These are phyloP conservation scores for Mormyrus proboscirostris DNA, from an alignment of 2,797 vertebrate genomes.

Conservation along the genomic window DNA sequence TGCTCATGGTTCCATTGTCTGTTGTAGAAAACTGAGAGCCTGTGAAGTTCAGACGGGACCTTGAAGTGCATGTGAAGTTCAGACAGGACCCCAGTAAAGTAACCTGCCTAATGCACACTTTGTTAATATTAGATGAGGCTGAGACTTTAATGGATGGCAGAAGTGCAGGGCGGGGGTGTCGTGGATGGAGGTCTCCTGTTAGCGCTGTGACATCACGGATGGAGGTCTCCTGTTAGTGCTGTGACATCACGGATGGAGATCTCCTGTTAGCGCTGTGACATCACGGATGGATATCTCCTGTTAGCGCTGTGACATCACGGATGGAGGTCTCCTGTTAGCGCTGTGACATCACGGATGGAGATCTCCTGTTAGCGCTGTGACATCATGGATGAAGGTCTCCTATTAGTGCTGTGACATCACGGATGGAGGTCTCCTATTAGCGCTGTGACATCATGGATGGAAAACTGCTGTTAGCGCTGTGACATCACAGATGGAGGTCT, in stretches of 20 bases:
- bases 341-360: too few relatives aligned
- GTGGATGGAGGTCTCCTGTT: neutral
- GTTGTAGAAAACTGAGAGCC: conserved; percentile 8
- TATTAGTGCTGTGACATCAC: accelerated
- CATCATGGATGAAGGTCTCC: neutral
- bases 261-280: neutral
- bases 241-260: neutral
- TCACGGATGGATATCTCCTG: neutral
- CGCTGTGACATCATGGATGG: too few relatives aligned
- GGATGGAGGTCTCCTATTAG: neutral
- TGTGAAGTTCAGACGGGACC: conserved; percentile 20
- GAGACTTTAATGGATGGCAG: conserved; percentile 51
- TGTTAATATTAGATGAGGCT: conserved; percentile 58
- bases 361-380: too few relatives aligned
- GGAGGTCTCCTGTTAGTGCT: neutral
- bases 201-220: too few relatives aligned
- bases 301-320: neutral
- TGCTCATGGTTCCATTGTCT: neutral
- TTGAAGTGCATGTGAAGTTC: conserved; percentile 20
- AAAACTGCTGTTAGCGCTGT: neutral
- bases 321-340: neutral
- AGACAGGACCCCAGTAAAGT: conserved; percentile 32
- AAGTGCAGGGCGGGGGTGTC: conserved; percentile 31
- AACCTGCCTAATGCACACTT: conserved; percentile 41
- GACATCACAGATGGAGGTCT: neutral